Evolutionary conservation across 1,140 invertebrate species (phyloP).

Genomic region (Stegodyphus mimosarum): DNA sequence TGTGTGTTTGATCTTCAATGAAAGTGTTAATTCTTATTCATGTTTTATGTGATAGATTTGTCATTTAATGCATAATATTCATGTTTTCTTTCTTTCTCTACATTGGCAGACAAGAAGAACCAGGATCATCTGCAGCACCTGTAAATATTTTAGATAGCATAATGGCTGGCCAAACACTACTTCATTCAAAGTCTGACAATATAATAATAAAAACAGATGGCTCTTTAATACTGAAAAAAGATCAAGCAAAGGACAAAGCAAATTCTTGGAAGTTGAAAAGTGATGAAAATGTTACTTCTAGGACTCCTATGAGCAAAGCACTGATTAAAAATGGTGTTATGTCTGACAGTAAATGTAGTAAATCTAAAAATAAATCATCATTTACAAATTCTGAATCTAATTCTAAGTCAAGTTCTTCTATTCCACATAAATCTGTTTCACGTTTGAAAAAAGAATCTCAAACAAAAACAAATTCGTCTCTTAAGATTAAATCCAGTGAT

Average conservation of each 20-base stretch:
- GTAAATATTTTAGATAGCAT: slow-evolving; percentile 36
- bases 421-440: too few species aligned
- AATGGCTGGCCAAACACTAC: slow-evolving; percentile 41
- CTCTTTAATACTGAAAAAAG: slow-evolving; percentile 14
- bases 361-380: not conserved
- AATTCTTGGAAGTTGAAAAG: not conserved
- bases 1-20: not conserved
- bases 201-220: slow-evolving; percentile 29
- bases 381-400: not conserved
- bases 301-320: not conserved
- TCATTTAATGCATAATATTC: not conserved
- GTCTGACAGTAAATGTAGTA: too few species aligned
- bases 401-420: not conserved
- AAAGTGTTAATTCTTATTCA: not conserved
- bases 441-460: too few species aligned
- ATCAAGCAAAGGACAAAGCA: not conserved
- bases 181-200: slow-evolving; percentile 30
- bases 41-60: not conserved
- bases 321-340: not conserved
- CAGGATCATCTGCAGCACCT: not conserved
- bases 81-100: not conserved
- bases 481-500: too few species aligned
- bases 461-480: too few species aligned
- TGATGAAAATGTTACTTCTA: not conserved
- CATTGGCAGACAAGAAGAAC: not conserved